Evolutionary conservation across 2,888 invertebrate species (phyloP).

Genomic region (Polietes domitor): DNA sequence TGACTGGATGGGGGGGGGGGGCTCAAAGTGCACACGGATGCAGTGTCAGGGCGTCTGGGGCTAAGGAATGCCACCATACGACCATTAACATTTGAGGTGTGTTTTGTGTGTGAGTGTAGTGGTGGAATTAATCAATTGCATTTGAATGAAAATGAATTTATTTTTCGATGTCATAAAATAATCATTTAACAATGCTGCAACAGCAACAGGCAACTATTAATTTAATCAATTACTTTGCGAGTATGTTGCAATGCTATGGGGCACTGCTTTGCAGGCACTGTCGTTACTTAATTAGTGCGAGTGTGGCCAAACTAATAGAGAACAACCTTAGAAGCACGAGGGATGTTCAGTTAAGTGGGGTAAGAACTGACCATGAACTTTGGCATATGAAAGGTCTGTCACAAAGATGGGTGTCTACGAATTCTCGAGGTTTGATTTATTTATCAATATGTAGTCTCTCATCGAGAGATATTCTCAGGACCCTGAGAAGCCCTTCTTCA

Average conservation of each 20-base stretch:
- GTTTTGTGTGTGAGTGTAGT: neutral
- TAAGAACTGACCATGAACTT: no score
- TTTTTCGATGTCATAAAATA: conserved; percentile 1
- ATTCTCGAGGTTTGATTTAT: no score
- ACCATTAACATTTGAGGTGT: conserved; percentile 7
- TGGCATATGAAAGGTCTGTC: no score
- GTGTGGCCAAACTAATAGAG: no score
- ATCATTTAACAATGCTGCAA: conserved; percentile 8
- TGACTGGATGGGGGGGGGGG: neutral
- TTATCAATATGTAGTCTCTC: no score
- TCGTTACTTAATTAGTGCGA: neutral
- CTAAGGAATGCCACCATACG: neutral
- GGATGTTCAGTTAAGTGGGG: no score
- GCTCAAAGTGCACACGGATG: neutral
- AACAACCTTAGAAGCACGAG: no score
- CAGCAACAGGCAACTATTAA: neutral
- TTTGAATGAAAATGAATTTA: conserved; percentile 19
- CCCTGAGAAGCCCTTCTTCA: no score
- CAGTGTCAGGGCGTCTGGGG: neutral
- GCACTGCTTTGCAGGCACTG: neutral
- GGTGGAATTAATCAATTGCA: neutral
- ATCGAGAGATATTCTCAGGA: no score
- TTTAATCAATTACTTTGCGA: conserved; percentile 30
- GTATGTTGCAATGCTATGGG: neutral
- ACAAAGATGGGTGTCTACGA: no score